Conservation (phyloP, 2,888 invertebrate genomes). For the Macrosiphum euphorbiae region DNA sequence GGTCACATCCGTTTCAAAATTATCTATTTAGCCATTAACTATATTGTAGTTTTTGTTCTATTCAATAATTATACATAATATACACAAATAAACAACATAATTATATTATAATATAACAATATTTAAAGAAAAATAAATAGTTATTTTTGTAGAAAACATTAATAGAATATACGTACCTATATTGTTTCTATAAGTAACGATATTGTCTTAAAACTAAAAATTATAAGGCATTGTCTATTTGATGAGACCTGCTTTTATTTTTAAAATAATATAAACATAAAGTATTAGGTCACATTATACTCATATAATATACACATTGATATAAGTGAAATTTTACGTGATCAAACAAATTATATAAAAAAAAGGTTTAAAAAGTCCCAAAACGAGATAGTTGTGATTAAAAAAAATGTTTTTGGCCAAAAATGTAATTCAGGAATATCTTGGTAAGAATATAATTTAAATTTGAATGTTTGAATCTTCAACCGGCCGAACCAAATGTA, state of each 20-base stretch:
- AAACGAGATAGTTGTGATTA: background rate
- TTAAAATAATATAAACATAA: background rate
- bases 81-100: background rate
- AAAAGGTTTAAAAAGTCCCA: background rate
- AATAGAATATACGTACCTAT: background rate
- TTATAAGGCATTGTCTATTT: background rate
- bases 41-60: background rate
- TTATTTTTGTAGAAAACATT: background rate
- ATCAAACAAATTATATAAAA: background rate
- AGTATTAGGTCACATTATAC: background rate
- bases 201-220: background rate
- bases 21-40: background rate
- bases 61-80: background rate
- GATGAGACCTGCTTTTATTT: background rate
- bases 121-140: background rate
- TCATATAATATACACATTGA: background rate
- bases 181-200: background rate
- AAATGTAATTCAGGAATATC: background rate
- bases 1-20: constrained; percentile 42
- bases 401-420: background rate
- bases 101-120: background rate
- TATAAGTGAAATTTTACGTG: background rate
- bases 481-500: background rate
- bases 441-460: background rate
- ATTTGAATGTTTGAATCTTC: background rate